Evolutionary conservation across 2,888 invertebrate genomes (phyloP).

Genomic region (Venustoraphidia nigricollis): DNA sequence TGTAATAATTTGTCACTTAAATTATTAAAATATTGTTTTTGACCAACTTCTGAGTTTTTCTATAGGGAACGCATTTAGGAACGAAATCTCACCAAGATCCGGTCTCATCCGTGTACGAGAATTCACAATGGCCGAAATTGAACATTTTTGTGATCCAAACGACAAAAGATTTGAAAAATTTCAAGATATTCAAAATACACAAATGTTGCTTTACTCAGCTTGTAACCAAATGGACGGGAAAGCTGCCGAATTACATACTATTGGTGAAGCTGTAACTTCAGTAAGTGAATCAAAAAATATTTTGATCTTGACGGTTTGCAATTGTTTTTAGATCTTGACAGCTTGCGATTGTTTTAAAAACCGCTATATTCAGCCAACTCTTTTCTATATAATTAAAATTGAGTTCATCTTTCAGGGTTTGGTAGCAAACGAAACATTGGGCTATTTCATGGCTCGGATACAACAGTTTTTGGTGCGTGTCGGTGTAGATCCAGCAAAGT

Average conservation of each 20-base stretch:
- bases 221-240: conserved; percentile 96
- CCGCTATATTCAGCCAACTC: too few relatives aligned
- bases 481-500: conserved; percentile 70
- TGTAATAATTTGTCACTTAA: background rate
- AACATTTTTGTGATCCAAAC: conserved; percentile 92
- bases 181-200: conserved; percentile 52
- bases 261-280: conserved; percentile 76
- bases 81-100: conserved; percentile 97
- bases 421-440: conserved; percentile 93
- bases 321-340: background rate
- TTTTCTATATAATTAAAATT: too few relatives aligned
- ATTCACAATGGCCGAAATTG: conserved; percentile 99
- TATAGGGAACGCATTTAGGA: conserved; percentile 81
- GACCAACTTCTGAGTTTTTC: background rate
- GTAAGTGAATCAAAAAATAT: conserved; percentile 22
- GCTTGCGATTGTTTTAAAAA: background rate
- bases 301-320: background rate
- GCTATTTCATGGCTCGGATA: conserved; percentile 95
- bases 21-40: too few relatives aligned
- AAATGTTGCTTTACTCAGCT: conserved; percentile 80
- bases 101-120: conserved; percentile 91
- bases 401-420: conserved; percentile 36
- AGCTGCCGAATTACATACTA: conserved; percentile 55
- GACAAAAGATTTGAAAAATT: conserved; percentile 88
- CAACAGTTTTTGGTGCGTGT: conserved; percentile 74